Base-by-base conservation (phyloP, 2,797 vertebrate genomes). In the Sparus aurata region DNA sequence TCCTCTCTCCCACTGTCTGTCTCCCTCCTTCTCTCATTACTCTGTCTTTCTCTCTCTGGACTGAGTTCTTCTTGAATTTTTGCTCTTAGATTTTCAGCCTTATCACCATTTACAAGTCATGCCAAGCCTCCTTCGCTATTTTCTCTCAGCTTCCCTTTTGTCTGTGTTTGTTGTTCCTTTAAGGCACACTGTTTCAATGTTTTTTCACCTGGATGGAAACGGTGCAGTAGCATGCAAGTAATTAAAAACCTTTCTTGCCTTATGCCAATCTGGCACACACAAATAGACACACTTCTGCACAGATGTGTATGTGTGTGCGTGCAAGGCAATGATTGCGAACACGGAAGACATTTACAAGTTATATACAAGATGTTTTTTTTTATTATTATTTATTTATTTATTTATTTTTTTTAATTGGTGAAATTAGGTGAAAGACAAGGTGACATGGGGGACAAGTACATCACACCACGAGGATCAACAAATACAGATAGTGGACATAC, bases 211-310 rank as follows among this genome's bases (percentile, higher is more conserved):
- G n/a, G 18, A 23, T 55, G 60, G 50, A 53, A 73, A 30, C 34
- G 38, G 68, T 58, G 52, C 53, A 66, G 5, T 13, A 20, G 30
- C 18, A 30, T 59, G 62, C 72, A 74, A 74, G 22, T 10, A 41
- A 66, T 58, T n/a, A 57, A 47, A 55, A 64, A 71, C 8, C 2
- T 16, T n/a, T 20, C 12, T 55, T 57, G 53, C 62, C 62, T 25
- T 15, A 54, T 54, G 53, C 52, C 22, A 23, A 41, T 41, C 12
- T 6, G 11, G 20, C 46, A 66, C 27, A 50, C 2, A 47, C 43
- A 27, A 47, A 22, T 12, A 45, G 3, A 52, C 9, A 22, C n/a
- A 52, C 50, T 11, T 52, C 50, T 12, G n/a, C n/a, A 12, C 13
- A 57, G 15, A 18, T 30, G 54, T 30, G 54, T 54, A 23, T 23